Evolutionary conservation across 2,113 vertebrate species (phyloP), one percentile per base, ranked within the genome.

Genomic region (Dasyurus viverrinus): DNA sequence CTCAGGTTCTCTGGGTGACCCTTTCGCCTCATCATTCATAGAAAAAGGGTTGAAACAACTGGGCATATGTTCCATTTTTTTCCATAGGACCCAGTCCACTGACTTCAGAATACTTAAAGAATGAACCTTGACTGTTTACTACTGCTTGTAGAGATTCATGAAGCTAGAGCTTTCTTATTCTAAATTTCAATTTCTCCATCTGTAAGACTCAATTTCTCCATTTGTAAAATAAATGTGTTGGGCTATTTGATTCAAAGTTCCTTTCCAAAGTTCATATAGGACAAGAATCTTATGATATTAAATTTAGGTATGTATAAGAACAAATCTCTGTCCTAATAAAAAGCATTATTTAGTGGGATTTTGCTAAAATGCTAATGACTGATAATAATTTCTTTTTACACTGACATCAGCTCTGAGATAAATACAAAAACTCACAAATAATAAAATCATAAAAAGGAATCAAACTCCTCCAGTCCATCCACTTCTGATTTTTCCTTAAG

Each of bases 1-100:
- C 76, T 95, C 54, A 92, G 55, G 36, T 26, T 93, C 54, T 92
- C 42, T 94, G n/a, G 30, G 92, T 53, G 48, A 92, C 92, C 90
- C 91, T 84, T 95, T n/a, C 90, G 2, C 48, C 47, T 94, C 27
- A 93, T 30, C 90, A 14, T 89, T 11, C 50, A 42, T 19, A 89
- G 48, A 93, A 8, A 11, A 93, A 93, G 54, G 42, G 68, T 94
- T 92, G 57, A 92, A 95, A 92, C 22, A 89, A 8, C n/a, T 93
- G 24, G 1, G 25, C 26, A 52, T 48, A 12, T 48, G 24, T 47
- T 23, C n/a, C n/a, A 47, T 36, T 68, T 52, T 52, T 12, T 30
- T 27, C 25, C 25, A 50, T 23, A 50, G n/a, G 47, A 5, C 42
- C 55, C 54, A 91, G 76, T 91, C 50, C n/a, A 47, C 93, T 94